Conservation (phyloP, 2,113 vertebrate species). For the Gallinago paraguaiae region DNA sequence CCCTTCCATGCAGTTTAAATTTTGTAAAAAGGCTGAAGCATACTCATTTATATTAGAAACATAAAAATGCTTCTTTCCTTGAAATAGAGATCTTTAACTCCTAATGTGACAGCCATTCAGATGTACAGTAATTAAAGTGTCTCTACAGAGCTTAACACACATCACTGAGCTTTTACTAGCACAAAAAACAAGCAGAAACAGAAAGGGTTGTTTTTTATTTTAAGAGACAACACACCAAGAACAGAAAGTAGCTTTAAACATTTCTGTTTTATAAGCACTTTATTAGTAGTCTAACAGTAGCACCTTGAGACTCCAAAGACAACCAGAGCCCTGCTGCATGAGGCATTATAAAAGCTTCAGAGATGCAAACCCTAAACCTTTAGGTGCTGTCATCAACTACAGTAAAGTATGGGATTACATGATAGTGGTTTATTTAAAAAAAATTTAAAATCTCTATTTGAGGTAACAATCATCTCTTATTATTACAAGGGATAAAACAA, state of each 20-base stretch:
- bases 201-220: not conserved
- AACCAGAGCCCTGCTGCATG: not conserved
- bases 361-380: not conserved
- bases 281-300: not conserved
- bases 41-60: conserved; percentile 67
- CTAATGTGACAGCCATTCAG: not conserved
- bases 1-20: conserved; percentile 79
- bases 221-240: not conserved
- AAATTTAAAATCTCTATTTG: not conserved
- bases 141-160: not conserved
- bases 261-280: not conserved
- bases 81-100: conserved; percentile 52
- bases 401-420: not conserved
- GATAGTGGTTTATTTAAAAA: not conserved
- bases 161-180: not conserved
- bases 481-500: not conserved
- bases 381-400: not conserved
- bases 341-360: not conserved
- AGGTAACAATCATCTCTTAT: not conserved
- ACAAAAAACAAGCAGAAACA: not conserved
- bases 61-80: conserved; percentile 41
- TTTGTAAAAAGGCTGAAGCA: conserved; percentile 69
- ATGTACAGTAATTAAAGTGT: conserved; percentile 7
- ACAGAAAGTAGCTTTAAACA: conserved; percentile 16
- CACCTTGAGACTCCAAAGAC: not conserved